These are phyloP conservation scores for Arenaria interpres DNA, from an alignment of 2,113 vertebrate genomes.

Conservation along the genomic window DNA sequence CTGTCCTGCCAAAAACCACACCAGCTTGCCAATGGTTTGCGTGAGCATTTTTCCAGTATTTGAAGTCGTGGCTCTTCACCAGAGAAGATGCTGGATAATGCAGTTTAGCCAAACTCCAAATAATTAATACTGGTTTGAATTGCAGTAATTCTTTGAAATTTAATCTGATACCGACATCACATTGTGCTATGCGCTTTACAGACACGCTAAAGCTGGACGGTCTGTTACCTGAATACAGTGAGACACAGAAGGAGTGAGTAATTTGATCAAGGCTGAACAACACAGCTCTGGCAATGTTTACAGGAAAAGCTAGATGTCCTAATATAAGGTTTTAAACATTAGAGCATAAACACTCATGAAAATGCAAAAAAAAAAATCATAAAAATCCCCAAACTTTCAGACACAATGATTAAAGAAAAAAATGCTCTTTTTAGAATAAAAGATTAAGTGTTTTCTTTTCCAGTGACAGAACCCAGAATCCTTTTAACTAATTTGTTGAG, in stretches of 20 bases:
- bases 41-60: not conserved
- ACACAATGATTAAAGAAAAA: not conserved
- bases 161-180: not conserved
- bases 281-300: not conserved
- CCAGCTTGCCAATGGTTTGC: not conserved
- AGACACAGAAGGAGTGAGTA: not conserved
- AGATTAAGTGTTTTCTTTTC: conserved; percentile 66
- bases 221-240: not conserved
- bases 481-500: conserved; percentile 79
- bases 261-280: not conserved
- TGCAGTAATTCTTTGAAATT: not conserved
- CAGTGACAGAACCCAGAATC: conserved; percentile 74
- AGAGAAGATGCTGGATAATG: not conserved
- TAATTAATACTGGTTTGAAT: not conserved
- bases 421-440: not conserved
- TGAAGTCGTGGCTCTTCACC: not conserved
- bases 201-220: not conserved
- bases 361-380: not conserved
- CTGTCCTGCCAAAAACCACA: not conserved
- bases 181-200: not conserved
- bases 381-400: not conserved
- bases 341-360: not conserved
- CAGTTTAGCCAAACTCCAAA: not conserved
- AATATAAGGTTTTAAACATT: not conserved
- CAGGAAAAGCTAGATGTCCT: not conserved